Conservation (phyloP, 2,113 vertebrate genomes). For the human region GRCh38 chr7:35744501-35745000, state of each 20-base stretch:
- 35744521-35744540: too few species aligned
- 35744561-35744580: too few species aligned
- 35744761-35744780: background rate
- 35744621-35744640: background rate
- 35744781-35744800: background rate
- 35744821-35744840: conserved; percentile 40
- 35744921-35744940: conserved; percentile 52
- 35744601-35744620: too few species aligned
- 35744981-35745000: conserved; percentile 28
- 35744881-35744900: conserved; percentile 48
- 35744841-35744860: background rate
- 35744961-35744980: background rate
- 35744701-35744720: background rate
- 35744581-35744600: too few species aligned
- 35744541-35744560: too few species aligned
- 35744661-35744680: background rate
- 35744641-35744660: background rate
- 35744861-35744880: conserved; percentile 40
- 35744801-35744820: conserved; percentile 2
- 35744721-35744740: background rate
- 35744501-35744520: too few species aligned
- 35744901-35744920: conserved; percentile 12
- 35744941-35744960: conserved; percentile 36
- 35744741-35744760: background rate
- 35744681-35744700: background rate